Conservation (phyloP, 2,888 invertebrate genomes). For the Stegophylla sp. region DNA sequence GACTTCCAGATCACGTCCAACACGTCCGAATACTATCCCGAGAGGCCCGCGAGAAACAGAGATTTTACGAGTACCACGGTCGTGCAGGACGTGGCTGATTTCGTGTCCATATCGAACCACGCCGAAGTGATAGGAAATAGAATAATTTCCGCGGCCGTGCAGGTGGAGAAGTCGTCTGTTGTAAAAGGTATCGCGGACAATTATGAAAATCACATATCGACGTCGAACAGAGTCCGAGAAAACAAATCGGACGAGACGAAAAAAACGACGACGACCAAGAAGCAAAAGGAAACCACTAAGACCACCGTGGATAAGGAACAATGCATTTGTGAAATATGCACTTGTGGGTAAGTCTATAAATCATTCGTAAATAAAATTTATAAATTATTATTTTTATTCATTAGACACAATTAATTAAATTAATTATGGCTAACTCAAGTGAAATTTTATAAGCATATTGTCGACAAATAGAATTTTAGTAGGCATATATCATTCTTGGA, state of each 20-base stretch:
- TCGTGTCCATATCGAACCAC: conserved; percentile 7
- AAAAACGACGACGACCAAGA: conserved; percentile 17
- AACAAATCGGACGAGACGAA: conserved; percentile 32
- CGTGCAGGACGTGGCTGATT: conserved; percentile 16
- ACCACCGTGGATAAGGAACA: conserved; percentile 70
- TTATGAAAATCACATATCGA: conserved; percentile 44
- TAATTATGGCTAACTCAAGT: no score
- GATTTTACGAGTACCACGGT: neutral
- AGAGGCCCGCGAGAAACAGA: conserved; percentile 5
- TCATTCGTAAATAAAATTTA: neutral
- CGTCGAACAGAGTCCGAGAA: conserved; percentile 31
- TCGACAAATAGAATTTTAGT: no score
- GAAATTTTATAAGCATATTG: no score
- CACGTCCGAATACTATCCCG: conserved; percentile 35
- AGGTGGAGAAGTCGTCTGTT: conserved; percentile 5
- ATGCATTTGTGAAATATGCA: conserved; percentile 89
- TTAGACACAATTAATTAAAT: no score
- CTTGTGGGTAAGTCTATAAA: conserved; percentile 81
- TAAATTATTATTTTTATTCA: neutral
- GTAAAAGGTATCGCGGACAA: conserved; percentile 37
- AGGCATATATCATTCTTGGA: no score
- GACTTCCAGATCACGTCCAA: conserved; percentile 42
- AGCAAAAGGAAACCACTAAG: conserved; percentile 36
- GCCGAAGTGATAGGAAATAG: conserved; percentile 32
- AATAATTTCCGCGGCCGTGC: neutral